phyloP scores from a whole-genome alignment of 2,113 vertebrate species.

The Callipepla californica region DNA sequence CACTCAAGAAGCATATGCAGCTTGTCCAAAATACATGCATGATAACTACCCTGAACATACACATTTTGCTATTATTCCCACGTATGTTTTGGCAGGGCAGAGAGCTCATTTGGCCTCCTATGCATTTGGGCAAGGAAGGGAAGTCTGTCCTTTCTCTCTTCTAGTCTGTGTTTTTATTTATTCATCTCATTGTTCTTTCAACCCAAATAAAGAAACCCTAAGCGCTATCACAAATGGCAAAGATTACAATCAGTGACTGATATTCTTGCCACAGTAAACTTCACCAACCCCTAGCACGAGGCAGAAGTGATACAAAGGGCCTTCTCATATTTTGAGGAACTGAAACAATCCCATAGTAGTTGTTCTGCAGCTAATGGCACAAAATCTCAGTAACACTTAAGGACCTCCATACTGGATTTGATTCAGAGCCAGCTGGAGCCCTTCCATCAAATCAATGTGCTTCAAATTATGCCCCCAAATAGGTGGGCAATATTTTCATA shows the following conservation, averaged over 20 bases:
- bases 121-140: neutral
- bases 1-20: conserved; percentile 22
- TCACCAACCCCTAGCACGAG: neutral
- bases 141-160: neutral
- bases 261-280: conserved; percentile 28
- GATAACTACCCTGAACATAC: neutral
- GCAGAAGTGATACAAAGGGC: conserved; percentile 30
- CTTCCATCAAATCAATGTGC: neutral
- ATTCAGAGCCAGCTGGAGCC: conserved; percentile 36
- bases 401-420: conserved; percentile 27
- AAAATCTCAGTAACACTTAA: conserved; percentile 23
- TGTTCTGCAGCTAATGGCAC: conserved; percentile 7
- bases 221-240: neutral
- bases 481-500: neutral
- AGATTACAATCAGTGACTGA: conserved; percentile 26
- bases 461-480: conserved; percentile 24
- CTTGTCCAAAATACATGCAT: conserved; percentile 14
- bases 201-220: neutral
- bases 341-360: conserved; percentile 13
- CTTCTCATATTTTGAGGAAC: neutral
- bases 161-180: conserved; percentile 38
- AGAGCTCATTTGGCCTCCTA: conserved; percentile 12
- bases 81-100: conserved; percentile 5
- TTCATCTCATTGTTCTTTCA: conserved; percentile 14
- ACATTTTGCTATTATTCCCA: conserved; percentile 24